Evolutionary conservation across 2,888 invertebrate species (phyloP), one percentile per base, ranked within the genome.

Genomic region (Leptinotarsa haldemani): DNA sequence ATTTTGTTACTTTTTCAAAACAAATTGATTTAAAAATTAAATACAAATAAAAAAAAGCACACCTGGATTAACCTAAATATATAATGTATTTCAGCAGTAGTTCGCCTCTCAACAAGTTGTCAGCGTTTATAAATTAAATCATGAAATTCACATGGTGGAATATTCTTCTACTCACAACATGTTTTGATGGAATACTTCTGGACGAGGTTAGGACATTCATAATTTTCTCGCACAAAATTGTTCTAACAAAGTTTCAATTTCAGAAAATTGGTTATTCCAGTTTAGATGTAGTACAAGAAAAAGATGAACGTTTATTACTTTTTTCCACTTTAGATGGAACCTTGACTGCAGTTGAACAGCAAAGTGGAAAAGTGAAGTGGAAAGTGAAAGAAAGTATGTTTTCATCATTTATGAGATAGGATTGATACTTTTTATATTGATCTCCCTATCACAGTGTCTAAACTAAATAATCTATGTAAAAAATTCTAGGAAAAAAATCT

Each of bases 301-400:
- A 88, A 64, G 92, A 93, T 85, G 93, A 94, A 84, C 90, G 94
- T 79, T 89, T 95, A 61, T 88, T 98, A 81, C 90, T 98, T 77
- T 94, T 98, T 84, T 96, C 97, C 63, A 98, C 98, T 65, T 90
- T 99, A 81, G 97, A 97, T 85, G 99, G 99, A 80, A 94, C 94
- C 78, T 92, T 99, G 84, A 93, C 95, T 80, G 98, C 97, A n/a
- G 91, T 99, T 65, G 95, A 96, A 84, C 94, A 94, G 80, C 89
- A 92, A 79, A 93, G 95, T 70, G 98, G 98, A 74, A 91, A 93
- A 83, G 91, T 95, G 81, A 92, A 94, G 83, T 99, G 99, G 99
- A 94, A 93, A 83, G 91, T 97, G 77, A 94, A 95, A 88, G 97
- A 98, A 89, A 96, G 95, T 94, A 90, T 89, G 87, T 83, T 50